Evolutionary conservation across 1,140 invertebrate genomes (phyloP).

Genomic region (Pygmarrhopalites habei): DNA sequence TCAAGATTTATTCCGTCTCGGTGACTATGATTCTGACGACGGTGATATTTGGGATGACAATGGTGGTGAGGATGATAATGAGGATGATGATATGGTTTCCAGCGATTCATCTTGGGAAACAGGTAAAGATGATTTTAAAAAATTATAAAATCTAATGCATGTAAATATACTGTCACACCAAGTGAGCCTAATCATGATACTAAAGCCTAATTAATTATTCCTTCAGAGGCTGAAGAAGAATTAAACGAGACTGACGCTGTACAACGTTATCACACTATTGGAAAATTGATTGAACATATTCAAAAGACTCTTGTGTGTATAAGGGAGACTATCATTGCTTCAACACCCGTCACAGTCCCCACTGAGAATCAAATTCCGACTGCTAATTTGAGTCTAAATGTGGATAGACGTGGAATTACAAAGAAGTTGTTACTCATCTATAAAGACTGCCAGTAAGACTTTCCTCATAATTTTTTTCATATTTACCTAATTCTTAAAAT

Average conservation of each 20-base stretch:
- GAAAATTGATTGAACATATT: conserved; percentile 33
- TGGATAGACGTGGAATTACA: conserved; percentile 57
- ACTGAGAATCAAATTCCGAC: background rate
- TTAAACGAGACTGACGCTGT: conserved; percentile 12
- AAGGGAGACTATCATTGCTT: conserved; percentile 26
- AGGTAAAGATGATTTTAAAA: too few species aligned
- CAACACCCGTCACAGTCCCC: conserved; percentile 11
- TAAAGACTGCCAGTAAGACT: conserved; percentile 69
- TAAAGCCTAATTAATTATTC: background rate
- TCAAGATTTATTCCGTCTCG: conserved; percentile 69
- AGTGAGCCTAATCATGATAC: too few species aligned
- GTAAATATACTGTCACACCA: too few species aligned
- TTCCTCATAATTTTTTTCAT: too few species aligned
- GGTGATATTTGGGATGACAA: conserved; percentile 61
- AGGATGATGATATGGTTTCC: conserved; percentile 46
- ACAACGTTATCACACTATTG: conserved; percentile 21
- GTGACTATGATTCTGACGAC: conserved; percentile 70
- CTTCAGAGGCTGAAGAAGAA: conserved; percentile 39
- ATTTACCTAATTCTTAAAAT: too few species aligned
- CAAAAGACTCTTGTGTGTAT: conserved; percentile 28
- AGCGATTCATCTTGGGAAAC: conserved; percentile 71
- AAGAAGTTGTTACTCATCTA: conserved; percentile 70
- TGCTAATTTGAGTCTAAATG: background rate
- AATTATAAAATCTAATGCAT: background rate
- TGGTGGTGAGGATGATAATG: conserved; percentile 7